Evolutionary conservation across 2,113 vertebrate genomes (phyloP).

Genomic region (Smithornis capensis): DNA sequence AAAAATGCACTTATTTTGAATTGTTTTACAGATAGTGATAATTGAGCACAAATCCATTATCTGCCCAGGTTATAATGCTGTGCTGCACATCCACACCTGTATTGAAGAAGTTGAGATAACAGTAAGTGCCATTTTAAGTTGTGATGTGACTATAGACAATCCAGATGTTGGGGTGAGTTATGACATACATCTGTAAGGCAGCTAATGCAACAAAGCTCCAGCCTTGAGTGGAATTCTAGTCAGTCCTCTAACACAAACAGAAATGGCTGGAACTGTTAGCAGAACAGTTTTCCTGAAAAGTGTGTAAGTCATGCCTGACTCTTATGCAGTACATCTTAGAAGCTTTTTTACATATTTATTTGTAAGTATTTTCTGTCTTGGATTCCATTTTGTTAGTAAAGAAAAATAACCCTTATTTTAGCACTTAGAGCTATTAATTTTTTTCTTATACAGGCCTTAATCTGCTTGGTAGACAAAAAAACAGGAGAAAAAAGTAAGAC

Average conservation of each 20-base stretch:
- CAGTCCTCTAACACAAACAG: background rate
- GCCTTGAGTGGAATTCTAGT: background rate
- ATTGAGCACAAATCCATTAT: conserved; percentile 99
- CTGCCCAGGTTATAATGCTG: conserved; percentile 98
- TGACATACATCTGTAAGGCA: background rate
- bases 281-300: background rate
- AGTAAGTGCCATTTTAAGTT: conserved; percentile 76
- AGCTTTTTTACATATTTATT: background rate
- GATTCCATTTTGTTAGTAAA: background rate
- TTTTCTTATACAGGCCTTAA: conserved; percentile 87
- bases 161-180: background rate
- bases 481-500: conserved; percentile 97
- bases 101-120: conserved; percentile 99
- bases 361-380: background rate
- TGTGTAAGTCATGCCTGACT: background rate
- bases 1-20: background rate
- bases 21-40: conserved; percentile 91
- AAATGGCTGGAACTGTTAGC: background rate
- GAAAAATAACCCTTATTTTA: background rate
- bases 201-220: background rate
- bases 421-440: background rate
- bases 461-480: conserved; percentile 99
- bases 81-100: conserved; percentile 98
- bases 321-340: background rate
- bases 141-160: background rate